phyloP scores from a whole-genome alignment of 2,797 vertebrate genomes.

The Alauda arvensis region DNA sequence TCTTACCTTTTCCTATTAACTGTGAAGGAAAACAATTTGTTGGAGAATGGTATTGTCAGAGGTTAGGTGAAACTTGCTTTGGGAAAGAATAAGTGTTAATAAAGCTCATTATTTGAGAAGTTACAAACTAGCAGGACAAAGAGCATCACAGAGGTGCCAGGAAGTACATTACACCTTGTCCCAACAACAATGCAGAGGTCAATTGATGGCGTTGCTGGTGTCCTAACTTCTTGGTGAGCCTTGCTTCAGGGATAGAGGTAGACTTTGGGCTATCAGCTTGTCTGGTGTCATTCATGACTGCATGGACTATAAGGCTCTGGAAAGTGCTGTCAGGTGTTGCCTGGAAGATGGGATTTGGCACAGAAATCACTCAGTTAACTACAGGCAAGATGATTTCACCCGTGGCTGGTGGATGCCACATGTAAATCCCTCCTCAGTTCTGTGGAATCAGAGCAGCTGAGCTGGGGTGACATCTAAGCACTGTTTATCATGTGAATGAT shows the following conservation, averaged over 20 bases:
- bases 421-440: rapidly evolving
- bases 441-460: rapidly evolving
- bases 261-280: not conserved
- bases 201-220: rapidly evolving
- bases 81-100: not conserved
- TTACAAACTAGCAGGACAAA: not conserved
- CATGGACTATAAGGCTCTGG: not conserved
- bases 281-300: not conserved
- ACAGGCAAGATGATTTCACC: not conserved
- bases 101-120: not conserved
- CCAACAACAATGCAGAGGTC: not conserved
- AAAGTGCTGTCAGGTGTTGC: not conserved
- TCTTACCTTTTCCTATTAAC: not conserved
- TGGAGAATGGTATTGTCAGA: not conserved
- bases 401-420: rapidly evolving
- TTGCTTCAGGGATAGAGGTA: not conserved
- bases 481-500: not conserved
- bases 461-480: rapidly evolving
- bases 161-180: rapidly evolving
- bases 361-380: not conserved
- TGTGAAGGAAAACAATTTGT: not conserved
- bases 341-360: not conserved
- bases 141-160: not conserved
- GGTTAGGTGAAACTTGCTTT: not conserved
- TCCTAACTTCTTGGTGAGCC: not conserved